Base-by-base conservation (phyloP, 2,113 vertebrate species). In the Falco punctatus region DNA sequence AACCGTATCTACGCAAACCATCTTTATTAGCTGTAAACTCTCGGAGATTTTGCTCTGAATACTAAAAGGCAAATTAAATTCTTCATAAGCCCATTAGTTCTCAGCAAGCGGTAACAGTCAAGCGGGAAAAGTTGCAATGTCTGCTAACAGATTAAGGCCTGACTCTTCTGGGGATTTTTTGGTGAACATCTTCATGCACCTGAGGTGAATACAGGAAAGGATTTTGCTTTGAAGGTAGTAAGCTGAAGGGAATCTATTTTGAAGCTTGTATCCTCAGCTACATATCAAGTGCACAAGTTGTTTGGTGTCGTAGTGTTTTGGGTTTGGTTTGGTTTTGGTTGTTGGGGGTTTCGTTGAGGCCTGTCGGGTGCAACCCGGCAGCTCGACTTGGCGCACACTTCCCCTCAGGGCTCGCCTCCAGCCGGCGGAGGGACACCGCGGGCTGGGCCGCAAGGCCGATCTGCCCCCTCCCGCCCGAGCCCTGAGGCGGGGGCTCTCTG, bases 341-440 rank as follows among this genome's bases (percentile, higher is more conserved):
- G 38, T 38, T 38, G 38, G 38, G 38, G 38, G 38, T 55, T 44
- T 6, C 14, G 35, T 24, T 11, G 58, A 58, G 62, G 9, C 5
- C 20, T 10, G 22, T 33, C 0, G 0, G 16, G 15, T 40, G 38
- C 38, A 38, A 38, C 38, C 5, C 52, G 49, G 54, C 32, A 52
- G 24, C n/a, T 55, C 52, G 16, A 16, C 40, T 21, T 2, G 6
- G 9, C 1, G 4, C 19, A 11, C 1, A 0, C 49, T 85, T 90
- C 33, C 16, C 44, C 35, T 66, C 19, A 30, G n/a, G 27, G 33
- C 2, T 18, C 46, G 24, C 65, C 19, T 20, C 30, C 57, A 32
- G 55, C 64, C 46, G 23, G 15, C 1, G 10, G 55, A 48, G n/a
- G 9, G 28, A 51, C 6, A 19, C 49, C 55, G 13, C 10, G 6